phyloP scores from a whole-genome alignment of 2,888 invertebrate species.

The Hirtodrosophila cameraria region DNA sequence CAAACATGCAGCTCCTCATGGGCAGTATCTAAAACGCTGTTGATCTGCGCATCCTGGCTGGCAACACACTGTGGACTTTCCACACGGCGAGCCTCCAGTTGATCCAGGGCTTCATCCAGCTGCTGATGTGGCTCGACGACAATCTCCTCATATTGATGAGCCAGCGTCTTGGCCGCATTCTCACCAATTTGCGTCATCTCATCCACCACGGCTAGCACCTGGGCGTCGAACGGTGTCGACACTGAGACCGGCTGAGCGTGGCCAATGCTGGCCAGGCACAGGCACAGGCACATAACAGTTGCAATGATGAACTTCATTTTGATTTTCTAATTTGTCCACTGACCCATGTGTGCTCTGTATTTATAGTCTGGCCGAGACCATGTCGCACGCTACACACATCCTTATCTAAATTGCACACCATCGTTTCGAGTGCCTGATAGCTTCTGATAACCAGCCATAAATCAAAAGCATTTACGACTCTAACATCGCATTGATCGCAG shows the following conservation, averaged over 20 bases:
- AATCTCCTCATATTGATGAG: slow-evolving; percentile 65
- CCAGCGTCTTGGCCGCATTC: slow-evolving; percentile 51
- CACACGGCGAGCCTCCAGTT: slow-evolving; percentile 60
- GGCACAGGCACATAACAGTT: slow-evolving; percentile 26
- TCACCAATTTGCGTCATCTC: slow-evolving; percentile 54
- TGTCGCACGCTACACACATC: not conserved
- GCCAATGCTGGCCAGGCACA: slow-evolving; percentile 45
- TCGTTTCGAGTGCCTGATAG: slow-evolving; percentile 17
- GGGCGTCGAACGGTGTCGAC: slow-evolving; percentile 43
- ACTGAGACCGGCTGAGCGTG: slow-evolving; percentile 43
- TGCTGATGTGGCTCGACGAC: slow-evolving; percentile 66
- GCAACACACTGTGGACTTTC: slow-evolving; percentile 65
- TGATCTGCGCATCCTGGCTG: slow-evolving; percentile 54
- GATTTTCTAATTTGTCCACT: slow-evolving; percentile 17
- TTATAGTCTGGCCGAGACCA: slow-evolving; percentile 36
- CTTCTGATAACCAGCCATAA: slow-evolving; percentile 17
- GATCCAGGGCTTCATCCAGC: slow-evolving; percentile 60
- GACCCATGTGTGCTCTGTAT: slow-evolving; percentile 16
- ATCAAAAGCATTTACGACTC: slow-evolving; percentile 40
- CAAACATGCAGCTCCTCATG: slow-evolving; percentile 65
- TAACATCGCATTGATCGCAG: not conserved
- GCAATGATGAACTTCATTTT: slow-evolving; percentile 50
- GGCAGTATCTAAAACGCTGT: slow-evolving; percentile 44
- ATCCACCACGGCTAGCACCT: slow-evolving; percentile 46
- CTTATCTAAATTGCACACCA: slow-evolving; percentile 25